These are phyloP conservation scores for Vannuccia rotundouncinata DNA, from an alignment of 2,888 invertebrate genomes.

Conservation along the genomic window DNA sequence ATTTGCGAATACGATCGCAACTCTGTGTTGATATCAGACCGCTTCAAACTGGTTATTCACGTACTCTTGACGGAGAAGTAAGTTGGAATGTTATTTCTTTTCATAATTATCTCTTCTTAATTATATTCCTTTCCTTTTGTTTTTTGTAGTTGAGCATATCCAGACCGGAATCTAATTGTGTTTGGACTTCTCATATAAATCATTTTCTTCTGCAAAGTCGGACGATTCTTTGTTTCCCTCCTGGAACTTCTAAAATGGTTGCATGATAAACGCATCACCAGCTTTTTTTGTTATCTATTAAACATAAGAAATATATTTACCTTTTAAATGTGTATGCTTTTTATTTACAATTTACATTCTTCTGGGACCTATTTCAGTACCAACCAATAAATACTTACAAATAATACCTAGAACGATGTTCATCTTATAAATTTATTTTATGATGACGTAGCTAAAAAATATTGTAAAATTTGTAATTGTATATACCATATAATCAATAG, in stretches of 20 bases:
- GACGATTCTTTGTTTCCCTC: not conserved
- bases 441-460: too few species aligned
- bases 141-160: not conserved
- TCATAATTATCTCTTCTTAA: not conserved
- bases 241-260: constrained; percentile 1
- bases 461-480: too few species aligned
- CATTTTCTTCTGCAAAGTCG: not conserved
- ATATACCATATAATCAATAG: too few species aligned
- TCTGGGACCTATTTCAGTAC: too few species aligned
- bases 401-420: too few species aligned
- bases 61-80: not conserved
- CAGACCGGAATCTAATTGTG: not conserved
- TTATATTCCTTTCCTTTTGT: not conserved
- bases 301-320: too few species aligned
- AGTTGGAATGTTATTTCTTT: not conserved
- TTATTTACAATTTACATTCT: too few species aligned
- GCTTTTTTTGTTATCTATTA: too few species aligned
- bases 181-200: not conserved
- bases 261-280: not conserved
- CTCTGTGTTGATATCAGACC: not conserved
- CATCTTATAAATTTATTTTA: too few species aligned
- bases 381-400: too few species aligned
- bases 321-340: too few species aligned
- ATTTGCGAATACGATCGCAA: not conserved
- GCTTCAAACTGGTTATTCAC: not conserved